Percentiles rank a stretch among this genome's conserved stretches.
phyloP scores from a whole-genome alignment of 2,113 vertebrate species.

The Haemorhous mexicanus region DNA sequence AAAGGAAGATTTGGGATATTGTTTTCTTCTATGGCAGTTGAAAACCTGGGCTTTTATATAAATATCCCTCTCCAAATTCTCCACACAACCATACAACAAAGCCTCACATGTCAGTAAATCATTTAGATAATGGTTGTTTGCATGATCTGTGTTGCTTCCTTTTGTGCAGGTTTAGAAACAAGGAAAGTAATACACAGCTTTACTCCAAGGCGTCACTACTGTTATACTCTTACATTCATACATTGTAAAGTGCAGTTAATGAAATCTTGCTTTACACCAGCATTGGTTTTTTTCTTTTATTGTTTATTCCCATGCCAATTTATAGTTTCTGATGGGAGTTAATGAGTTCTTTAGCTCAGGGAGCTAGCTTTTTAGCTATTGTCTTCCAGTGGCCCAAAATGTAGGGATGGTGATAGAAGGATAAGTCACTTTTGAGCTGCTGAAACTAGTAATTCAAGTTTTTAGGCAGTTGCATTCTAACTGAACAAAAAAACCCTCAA shows the following conservation, averaged over 20 bases:
- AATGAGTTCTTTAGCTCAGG: background rate
- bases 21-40: background rate
- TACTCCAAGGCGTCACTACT: background rate
- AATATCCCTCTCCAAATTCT: background rate
- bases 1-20: background rate
- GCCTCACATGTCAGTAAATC: rapidly evolving
- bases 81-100: background rate
- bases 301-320: background rate
- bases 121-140: background rate
- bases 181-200: background rate
- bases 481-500: background rate
- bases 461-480: background rate
- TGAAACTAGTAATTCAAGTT: background rate
- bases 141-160: background rate
- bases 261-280: background rate
- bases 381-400: background rate
- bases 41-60: background rate
- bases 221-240: background rate
- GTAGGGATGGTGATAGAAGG: background rate
- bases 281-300: background rate
- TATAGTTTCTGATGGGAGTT: background rate
- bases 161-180: background rate
- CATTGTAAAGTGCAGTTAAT: background rate
- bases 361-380: background rate
- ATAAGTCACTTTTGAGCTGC: background rate